These are phyloP conservation scores for Andrena praecox DNA, from an alignment of 2,888 invertebrate species.

Conservation along the genomic window DNA sequence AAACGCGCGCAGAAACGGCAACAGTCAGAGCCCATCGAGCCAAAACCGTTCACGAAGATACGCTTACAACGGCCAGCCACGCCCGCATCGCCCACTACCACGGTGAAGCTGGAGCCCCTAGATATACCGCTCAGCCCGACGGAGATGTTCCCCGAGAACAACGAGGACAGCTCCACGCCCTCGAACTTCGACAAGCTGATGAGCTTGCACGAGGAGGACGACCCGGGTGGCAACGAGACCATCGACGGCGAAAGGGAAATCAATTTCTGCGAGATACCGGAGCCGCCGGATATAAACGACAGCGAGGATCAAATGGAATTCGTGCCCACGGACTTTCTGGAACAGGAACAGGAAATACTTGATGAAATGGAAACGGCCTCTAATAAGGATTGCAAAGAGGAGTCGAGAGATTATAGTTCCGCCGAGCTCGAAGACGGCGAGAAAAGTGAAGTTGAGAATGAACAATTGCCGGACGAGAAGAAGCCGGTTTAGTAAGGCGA, in stretches of 20 bases:
- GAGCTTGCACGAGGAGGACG: slow-evolving; percentile 81
- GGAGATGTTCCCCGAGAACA: slow-evolving; percentile 77
- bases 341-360: slow-evolving; percentile 82
- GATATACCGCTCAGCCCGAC: slow-evolving; percentile 82
- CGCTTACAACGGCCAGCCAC: slow-evolving; percentile 79
- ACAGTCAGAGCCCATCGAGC: slow-evolving; percentile 72
- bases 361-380: slow-evolving; percentile 79
- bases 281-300: slow-evolving; percentile 77
- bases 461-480: slow-evolving; percentile 58
- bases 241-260: slow-evolving; percentile 74
- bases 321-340: slow-evolving; percentile 83
- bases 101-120: slow-evolving; percentile 81
- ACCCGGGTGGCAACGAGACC: slow-evolving; percentile 78
- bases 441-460: slow-evolving; percentile 56
- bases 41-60: slow-evolving; percentile 80
- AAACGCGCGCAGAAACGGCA: slow-evolving; percentile 81
- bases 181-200: slow-evolving; percentile 79
- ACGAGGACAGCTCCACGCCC: slow-evolving; percentile 76
- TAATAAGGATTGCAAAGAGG: slow-evolving; percentile 73
- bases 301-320: slow-evolving; percentile 83
- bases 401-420: slow-evolving; percentile 65
- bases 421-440: slow-evolving; percentile 62
- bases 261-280: slow-evolving; percentile 76
- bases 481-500: slow-evolving; percentile 61
- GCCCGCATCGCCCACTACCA: slow-evolving; percentile 75